A percentile compares a stretch with the other conserved stretches of the same genome.
Conservation (phyloP, 1,140 invertebrate genomes). For the Muscidifurax raptorellus region DNA sequence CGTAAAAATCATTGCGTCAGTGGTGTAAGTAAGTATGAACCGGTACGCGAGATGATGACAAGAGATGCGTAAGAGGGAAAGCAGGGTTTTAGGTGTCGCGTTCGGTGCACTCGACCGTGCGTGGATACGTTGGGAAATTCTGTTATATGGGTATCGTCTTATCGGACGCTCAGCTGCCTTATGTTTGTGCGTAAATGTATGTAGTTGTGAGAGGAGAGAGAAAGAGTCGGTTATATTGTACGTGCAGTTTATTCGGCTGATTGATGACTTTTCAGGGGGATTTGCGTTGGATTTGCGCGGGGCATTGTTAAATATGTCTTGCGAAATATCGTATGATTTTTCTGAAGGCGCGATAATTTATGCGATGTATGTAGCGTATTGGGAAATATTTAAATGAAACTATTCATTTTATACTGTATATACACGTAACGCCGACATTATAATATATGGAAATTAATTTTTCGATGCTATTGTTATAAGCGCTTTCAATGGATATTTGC, state of each 20-base stretch:
- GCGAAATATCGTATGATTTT: background rate
- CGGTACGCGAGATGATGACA: background rate
- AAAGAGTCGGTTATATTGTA: background rate
- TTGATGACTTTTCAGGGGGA: background rate
- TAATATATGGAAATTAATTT: no score
- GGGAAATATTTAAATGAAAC: no score
- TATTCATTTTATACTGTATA: no score
- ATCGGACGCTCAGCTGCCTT: no score
- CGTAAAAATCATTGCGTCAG: background rate
- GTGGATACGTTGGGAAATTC: slow-evolving; percentile 10
- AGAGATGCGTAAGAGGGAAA: slow-evolving; percentile 14
- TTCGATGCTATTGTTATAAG: no score
- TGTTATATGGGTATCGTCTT: background rate
- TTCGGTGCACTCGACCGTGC: no score
- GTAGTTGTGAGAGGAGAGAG: no score
- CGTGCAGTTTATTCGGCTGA: background rate
- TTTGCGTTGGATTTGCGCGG: background rate
- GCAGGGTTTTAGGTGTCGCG: no score
- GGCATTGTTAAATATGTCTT: background rate
- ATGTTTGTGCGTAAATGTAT: no score
- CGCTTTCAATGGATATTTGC: no score
- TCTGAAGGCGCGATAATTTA: background rate
- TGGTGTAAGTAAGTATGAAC: background rate
- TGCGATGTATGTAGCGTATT: no score
- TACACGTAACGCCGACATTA: no score